Evolutionary conservation across 2,888 invertebrate genomes (phyloP), one percentile per base, ranked within the genome.

Genomic region (Lasioglossum leucozonium): DNA sequence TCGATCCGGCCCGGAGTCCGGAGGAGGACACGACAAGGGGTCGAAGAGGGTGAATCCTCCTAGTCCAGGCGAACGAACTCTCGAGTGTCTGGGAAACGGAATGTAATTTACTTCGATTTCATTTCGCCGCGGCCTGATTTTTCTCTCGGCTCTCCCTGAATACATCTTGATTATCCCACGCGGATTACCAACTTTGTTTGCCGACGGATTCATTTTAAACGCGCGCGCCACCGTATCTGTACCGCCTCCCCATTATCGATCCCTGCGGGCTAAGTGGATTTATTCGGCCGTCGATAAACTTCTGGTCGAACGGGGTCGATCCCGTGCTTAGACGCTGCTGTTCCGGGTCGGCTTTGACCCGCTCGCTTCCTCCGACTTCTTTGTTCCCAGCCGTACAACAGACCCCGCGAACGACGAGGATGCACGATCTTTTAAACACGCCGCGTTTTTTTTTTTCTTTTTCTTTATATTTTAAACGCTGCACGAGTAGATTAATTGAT

Each of bases 101-200:
- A 44, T 37, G 77, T 58, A 75, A 85, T 85, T 85, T 65, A 13
- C 71, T 76, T 71, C 55, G 72, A 69, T 58, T 73, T 55, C 77
- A 76, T 72, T 72, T 77, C 77, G 26, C 26, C 62, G n/a, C n/a
- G 13, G 13, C n/a, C 5, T 44, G 42, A 22, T 58, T 75, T 8
- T 30, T 16, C 40, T 11, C 30, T 26, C n/a, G 34, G 16, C 34
- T n/a, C 40, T 30, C 13, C 13, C 55, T 34, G 44, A 65, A 44
- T 71, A 40, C 67, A 40, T 69, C 67, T 58, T 74, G 37, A 74
- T 74, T 74, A 58, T 74, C 74, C 40, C 37, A n/a, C 37, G 67
- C 67, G 40, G 22, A 72, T 69, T 37, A 65, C 65, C 67, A 37
- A 69, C 67, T 37, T 69, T 69, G 67, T 69, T 69, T 18, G 42